Evolutionary conservation across 2,888 invertebrate species (phyloP).

Genomic region (Tenthredo distinguenda): DNA sequence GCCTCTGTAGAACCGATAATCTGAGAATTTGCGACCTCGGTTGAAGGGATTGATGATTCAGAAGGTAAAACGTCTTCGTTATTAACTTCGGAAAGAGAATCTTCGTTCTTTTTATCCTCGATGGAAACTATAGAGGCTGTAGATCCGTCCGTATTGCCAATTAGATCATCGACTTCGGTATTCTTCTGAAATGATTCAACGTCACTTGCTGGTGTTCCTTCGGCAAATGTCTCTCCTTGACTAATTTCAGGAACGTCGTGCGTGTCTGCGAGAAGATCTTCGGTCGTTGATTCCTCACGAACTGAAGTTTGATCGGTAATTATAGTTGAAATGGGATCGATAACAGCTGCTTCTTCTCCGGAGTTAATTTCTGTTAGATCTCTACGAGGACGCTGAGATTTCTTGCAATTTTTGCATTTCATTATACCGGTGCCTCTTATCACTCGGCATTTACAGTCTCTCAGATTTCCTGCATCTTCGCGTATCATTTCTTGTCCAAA

Average conservation of each 20-base stretch:
- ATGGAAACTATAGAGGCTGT: background rate
- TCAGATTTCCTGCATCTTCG: conserved; percentile 66
- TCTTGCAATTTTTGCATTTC: conserved; percentile 25
- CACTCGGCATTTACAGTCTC: conserved; percentile 68
- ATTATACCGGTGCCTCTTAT: conserved; percentile 58
- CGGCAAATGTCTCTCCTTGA: background rate
- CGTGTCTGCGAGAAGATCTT: background rate
- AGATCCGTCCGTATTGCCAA: background rate
- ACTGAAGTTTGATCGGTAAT: background rate
- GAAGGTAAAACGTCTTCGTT: background rate
- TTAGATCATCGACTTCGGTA: conserved; percentile 11
- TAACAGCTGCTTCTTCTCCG: background rate
- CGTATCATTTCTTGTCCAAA: conserved; percentile 69
- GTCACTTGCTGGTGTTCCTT: background rate
- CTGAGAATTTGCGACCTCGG: background rate
- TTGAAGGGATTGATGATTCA: background rate
- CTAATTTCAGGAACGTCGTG: background rate
- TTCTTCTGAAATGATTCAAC: background rate
- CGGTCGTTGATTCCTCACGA: background rate
- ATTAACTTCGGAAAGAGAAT: background rate
- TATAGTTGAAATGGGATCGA: background rate
- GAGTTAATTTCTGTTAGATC: background rate
- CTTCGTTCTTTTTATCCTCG: background rate
- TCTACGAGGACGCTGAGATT: background rate
- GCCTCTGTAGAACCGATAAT: background rate